Evolutionary conservation across 1,140 invertebrate genomes (phyloP), one percentile per base, ranked within the genome.

Genomic region (Megalonaias nervosa): DNA sequence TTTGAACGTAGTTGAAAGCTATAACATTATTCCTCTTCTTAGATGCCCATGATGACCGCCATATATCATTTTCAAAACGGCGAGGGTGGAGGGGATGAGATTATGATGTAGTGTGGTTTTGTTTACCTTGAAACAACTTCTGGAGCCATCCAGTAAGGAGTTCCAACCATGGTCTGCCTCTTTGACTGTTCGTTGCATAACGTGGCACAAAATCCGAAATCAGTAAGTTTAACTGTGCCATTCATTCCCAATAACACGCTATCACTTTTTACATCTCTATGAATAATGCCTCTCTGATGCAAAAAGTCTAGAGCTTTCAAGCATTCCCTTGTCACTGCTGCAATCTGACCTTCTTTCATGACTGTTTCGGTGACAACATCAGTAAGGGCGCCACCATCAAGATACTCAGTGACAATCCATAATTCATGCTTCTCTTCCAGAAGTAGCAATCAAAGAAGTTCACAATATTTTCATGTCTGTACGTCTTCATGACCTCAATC

Each of bases 231-330:
- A 15, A 91, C 89, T 23, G 85, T 82, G 2, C 90, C 90, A 76
- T 89, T 77, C 85, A 90, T 88, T 26, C 90, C 90, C 19, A 91
- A 76, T 15, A 91, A 78, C 23, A 91, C 90, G 82, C 91, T 91
- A 79, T 91, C 91, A 86, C 89, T 91, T 80, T 91, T 91, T 67
- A 91, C 91, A 81, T 91, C 91, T 59, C 90, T 93, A 91, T 99
- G 98, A 90, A 99, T 99, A 74, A 99, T 98, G 91, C 98, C 96
- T 92, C 99, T 97, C 83, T 93, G 94, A 92, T 99, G 98, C 58
- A 99, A 92, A 92, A 99, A 99, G 88, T 99, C 96, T 68, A 99
- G 92, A 5, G 98, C 98, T 90, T 98, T 97, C 67, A 99, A 91
- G 67, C 87, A 99, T 96, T 92, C 92, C 56, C 97, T 93, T 88